These are phyloP conservation scores for Sisor rabdophorus DNA, from an alignment of 2,113 vertebrate genomes.

Conservation along the genomic window DNA sequence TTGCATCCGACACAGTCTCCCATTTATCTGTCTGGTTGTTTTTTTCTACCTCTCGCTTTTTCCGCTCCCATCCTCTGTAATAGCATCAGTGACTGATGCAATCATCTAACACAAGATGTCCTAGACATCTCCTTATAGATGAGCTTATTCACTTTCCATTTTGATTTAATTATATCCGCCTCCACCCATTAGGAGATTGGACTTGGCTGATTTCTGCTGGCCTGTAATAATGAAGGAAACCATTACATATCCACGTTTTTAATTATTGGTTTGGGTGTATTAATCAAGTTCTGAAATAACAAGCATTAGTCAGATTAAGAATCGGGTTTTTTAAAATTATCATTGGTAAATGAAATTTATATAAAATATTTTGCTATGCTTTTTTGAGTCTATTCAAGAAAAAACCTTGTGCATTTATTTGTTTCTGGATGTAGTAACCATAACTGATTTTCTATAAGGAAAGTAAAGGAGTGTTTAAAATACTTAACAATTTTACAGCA, in stretches of 20 bases:
- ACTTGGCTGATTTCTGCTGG: constrained; percentile 53
- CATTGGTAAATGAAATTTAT: background rate
- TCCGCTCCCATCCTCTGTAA: constrained; percentile 55
- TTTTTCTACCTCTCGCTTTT: constrained; percentile 24
- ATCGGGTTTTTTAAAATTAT: background rate
- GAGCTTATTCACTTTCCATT: constrained; percentile 65
- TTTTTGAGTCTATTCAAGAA: background rate
- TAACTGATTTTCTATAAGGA: background rate
- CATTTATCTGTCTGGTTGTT: constrained; percentile 11
- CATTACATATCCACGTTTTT: background rate
- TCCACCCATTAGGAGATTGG: constrained; percentile 69
- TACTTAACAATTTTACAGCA: background rate
- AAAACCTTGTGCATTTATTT: background rate
- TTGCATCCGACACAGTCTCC: background rate
- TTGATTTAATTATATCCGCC: constrained; percentile 69
- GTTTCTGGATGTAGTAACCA: background rate
- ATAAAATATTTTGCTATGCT: background rate
- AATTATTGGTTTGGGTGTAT: constrained; percentile 23
- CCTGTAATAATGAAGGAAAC: constrained; percentile 60
- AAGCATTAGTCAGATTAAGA: background rate
- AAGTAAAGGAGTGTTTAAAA: background rate
- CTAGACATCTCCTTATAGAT: constrained; percentile 60
- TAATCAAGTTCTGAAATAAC: constrained; percentile 24
- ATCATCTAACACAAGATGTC: constrained; percentile 64
- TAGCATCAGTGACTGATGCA: constrained; percentile 66